Base-by-base conservation (phyloP, 1,140 invertebrate genomes). In the Tetragnatha versicolor region DNA sequence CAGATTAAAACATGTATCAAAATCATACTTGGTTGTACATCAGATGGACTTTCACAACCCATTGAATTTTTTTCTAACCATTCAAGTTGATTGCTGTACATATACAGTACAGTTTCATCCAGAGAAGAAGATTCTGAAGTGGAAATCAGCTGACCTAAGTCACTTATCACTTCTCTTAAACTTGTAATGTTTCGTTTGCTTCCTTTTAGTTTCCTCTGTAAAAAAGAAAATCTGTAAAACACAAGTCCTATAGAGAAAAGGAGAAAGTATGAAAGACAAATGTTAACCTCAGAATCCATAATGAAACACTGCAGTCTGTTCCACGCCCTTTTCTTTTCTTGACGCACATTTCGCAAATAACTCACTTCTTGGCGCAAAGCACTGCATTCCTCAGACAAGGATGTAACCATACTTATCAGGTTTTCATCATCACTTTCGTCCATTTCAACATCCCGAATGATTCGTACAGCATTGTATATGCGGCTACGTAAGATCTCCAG, bases 81-180 rank as follows among this genome's bases (percentile, higher is more conserved):
- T 61, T 79, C 76, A 25, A 79, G 39, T n/a, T 79, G 76, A 53
- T 79, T 79, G 1, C 22, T 79, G 20, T 79, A 79, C 65, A 79
- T 79, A 14, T 79, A 69, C 3, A 79, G n/a, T 4, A 79, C 31
- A 22, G 65, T 68, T 79, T 79, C 76, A 61, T 69, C 76, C 47
- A 79, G 39, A 33, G 76, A 79, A 49, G 76, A 69, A 9, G 66
- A 66, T 49, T 79, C 66, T 49, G 65, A 60, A 25, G 53, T 39
- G 12, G 45, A 14, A 37, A 77, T 65, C n/a, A 77, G 12, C 45
- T 77, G 42, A 2, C 61, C 53, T 20, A 75, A 51, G 33, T 75
- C 72, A 63, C 25, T 45, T 20, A 75, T 75, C 3, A 75, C 39
- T 47, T 75, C 72, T 51, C 72, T 49, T 29, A 77, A 29, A 25